A percentile compares a stretch with the other conserved stretches of the same genome.
Evolutionary conservation across 1,140 invertebrate genomes (phyloP).

Genomic region (Bombus waltoni): DNA sequence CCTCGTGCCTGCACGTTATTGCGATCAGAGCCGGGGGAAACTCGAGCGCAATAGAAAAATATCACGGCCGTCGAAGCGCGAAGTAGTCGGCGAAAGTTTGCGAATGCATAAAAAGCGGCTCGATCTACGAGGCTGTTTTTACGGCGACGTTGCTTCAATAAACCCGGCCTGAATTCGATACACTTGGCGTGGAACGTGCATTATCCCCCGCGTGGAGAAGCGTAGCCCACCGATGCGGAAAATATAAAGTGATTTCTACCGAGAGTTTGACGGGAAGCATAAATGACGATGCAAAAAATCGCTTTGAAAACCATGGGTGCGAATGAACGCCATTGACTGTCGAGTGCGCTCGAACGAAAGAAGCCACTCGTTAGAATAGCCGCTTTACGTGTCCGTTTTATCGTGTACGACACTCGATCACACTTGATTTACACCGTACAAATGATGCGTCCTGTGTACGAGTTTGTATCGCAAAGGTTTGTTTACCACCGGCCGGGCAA

Average conservation of each 20-base stretch:
- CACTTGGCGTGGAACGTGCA: constrained; percentile 12
- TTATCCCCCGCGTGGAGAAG: constrained; percentile 10
- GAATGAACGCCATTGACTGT: constrained; percentile 48
- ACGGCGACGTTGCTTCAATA: constrained; percentile 22
- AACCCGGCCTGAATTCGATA: constrained; percentile 16
- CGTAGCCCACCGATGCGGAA: constrained; percentile 29
- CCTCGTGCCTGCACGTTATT: background rate
- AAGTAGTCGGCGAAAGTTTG: constrained; percentile 7
- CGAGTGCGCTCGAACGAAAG: constrained; percentile 27
- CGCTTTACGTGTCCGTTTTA: constrained; percentile 24
- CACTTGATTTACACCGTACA: background rate
- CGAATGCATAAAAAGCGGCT: constrained; percentile 17
- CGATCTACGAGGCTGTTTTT: constrained; percentile 17
- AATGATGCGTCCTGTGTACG: background rate
- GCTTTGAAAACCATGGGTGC: constrained; percentile 55
- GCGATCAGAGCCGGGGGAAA: background rate
- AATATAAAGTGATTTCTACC: constrained; percentile 40
- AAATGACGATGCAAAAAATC: constrained; percentile 46
- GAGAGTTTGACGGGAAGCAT: constrained; percentile 33
- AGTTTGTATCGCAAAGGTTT: background rate
- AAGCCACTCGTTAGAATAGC: constrained; percentile 18
- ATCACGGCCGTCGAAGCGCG: background rate
- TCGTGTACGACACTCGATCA: constrained; percentile 4
- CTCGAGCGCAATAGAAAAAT: constrained; percentile 6
- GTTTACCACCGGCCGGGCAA: background rate